These are phyloP conservation scores for Trichomalopsis sarcophagae DNA, from an alignment of 1,140 invertebrate genomes.

Conservation along the genomic window DNA sequence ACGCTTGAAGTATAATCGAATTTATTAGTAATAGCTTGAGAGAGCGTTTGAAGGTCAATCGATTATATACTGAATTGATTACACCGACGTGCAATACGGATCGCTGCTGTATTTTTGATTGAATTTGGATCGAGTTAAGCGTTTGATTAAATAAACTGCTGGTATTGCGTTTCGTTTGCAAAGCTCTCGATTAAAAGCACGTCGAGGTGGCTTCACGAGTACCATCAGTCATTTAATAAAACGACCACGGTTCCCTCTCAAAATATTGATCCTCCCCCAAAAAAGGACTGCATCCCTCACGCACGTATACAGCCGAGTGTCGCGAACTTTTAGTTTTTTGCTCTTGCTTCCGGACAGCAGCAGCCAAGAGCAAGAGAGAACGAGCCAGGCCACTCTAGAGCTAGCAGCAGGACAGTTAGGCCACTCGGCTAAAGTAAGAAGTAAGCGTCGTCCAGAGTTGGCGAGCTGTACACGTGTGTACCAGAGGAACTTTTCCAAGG, in stretches of 20 bases:
- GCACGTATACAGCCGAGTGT: not conserved
- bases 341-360: not conserved
- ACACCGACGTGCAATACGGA: too few relatives aligned
- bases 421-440: conserved; percentile 28
- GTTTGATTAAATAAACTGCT: too few relatives aligned
- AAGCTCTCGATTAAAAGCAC: too few relatives aligned
- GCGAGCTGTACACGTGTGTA: not conserved
- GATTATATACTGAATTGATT: not conserved
- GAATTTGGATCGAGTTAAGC: too few relatives aligned
- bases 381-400: not conserved
- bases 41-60: not conserved
- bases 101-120: too few relatives aligned
- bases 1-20: not conserved
- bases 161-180: too few relatives aligned
- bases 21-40: not conserved
- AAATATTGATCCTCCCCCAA: not conserved
- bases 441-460: not conserved
- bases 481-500: not conserved
- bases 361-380: not conserved
- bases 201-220: too few relatives aligned
- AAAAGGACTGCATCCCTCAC: not conserved
- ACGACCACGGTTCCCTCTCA: too few relatives aligned
- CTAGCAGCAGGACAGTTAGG: not conserved
- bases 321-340: not conserved
- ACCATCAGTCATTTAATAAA: too few relatives aligned